Evolutionary conservation across 2,113 vertebrate species (phyloP).

Genomic region (Lepisosteus oculatus): DNA sequence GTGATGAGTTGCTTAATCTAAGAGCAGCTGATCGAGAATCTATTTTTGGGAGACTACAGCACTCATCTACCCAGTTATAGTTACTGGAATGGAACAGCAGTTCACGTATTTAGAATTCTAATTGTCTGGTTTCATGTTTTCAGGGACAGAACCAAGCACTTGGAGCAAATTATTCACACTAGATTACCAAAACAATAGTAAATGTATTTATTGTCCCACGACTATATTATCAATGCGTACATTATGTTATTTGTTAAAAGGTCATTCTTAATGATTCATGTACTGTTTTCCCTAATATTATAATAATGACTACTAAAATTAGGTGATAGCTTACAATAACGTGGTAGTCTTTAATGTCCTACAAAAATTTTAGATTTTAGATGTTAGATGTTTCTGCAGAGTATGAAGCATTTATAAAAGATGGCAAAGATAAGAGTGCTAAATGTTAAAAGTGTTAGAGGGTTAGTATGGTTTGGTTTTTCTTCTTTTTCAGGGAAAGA

Average conservation of each 20-base stretch:
- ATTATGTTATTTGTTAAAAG: constrained; percentile 22
- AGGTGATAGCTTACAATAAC: too few species aligned
- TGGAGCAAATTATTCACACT: neutral
- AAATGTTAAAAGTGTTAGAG: too few species aligned
- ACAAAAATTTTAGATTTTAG: too few species aligned
- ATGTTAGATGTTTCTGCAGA: too few species aligned
- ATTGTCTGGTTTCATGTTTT: neutral
- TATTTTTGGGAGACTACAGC: constrained; percentile 60
- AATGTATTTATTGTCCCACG: neutral
- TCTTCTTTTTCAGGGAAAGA: too few species aligned
- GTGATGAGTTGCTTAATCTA: constrained; percentile 61
- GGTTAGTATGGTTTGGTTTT: too few species aligned
- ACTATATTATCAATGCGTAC: constrained; percentile 23
- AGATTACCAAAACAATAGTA: neutral
- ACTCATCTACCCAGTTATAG: constrained; percentile 40
- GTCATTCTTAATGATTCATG: too few species aligned
- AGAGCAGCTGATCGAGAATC: constrained; percentile 57
- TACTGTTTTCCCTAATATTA: too few species aligned
- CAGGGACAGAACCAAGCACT: neutral
- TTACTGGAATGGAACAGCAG: constrained; percentile 47
- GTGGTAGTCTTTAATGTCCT: too few species aligned
- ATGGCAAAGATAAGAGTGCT: too few species aligned
- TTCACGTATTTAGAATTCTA: constrained; percentile 40
- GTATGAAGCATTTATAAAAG: too few species aligned
- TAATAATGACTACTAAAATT: too few species aligned